phyloP scores from a whole-genome alignment of 1,140 invertebrate genomes.

The Chlorops oryzae region DNA sequence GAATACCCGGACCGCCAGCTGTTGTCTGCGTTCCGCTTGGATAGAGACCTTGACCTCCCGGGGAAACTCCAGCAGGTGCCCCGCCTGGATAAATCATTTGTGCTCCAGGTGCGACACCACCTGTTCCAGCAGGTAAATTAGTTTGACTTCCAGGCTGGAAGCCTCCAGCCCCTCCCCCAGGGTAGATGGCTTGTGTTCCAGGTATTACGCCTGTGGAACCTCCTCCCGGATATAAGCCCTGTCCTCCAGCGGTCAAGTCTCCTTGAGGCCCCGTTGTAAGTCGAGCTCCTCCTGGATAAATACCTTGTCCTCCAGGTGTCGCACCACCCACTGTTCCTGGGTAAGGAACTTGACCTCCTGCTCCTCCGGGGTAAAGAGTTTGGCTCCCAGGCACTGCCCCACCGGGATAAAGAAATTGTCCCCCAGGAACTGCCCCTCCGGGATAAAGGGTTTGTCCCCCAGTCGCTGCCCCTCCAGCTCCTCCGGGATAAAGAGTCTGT shows the following conservation, averaged over 20 bases:
- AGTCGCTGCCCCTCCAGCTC: not conserved
- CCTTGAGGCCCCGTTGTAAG: slow-evolving; percentile 14
- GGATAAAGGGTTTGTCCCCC: not conserved
- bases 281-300: slow-evolving; percentile 4
- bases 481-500: not conserved
- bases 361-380: slow-evolving; percentile 6
- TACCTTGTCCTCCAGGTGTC: not conserved
- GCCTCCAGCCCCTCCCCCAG: not conserved
- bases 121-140: slow-evolving; percentile 2
- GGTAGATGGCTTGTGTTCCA: no score
- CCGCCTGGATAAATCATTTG: not conserved
- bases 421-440: not conserved
- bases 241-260: slow-evolving; percentile 5
- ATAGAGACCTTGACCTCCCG: not conserved
- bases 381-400: not conserved
- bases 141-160: no score
- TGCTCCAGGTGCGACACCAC: not conserved
- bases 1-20: slow-evolving; percentile 5
- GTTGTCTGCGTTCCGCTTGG: not conserved
- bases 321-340: slow-evolving; percentile 2
- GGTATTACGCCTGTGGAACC: not conserved
- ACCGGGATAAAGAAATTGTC: no score
- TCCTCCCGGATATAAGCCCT: slow-evolving; percentile 5
- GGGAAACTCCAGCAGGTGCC: not conserved
- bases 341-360: slow-evolving; percentile 7